Evolutionary conservation across 2,888 invertebrate species (phyloP), one percentile per base, ranked within the genome.

Genomic region (Copidosoma aretas): DNA sequence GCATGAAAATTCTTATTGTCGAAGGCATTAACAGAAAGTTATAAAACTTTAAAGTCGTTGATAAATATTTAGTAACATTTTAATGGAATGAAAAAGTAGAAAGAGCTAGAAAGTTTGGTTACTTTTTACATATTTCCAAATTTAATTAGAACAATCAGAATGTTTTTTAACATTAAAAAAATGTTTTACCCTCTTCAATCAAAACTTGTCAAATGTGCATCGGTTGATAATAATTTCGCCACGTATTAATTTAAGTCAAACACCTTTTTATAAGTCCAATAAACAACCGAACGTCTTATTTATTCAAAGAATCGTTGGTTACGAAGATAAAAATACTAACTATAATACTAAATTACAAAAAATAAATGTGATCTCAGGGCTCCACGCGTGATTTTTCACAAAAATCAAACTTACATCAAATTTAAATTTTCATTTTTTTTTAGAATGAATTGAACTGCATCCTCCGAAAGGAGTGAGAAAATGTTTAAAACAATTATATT

Each of bases 1-100:
- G 77, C 80, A 81, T 76, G 79, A 80, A 81, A 76, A 79, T 73
- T 71, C 77, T 81, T 80, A 81, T 81, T 81, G 81, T 80, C 80
- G 60, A 70, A 65, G n/a, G 19, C 61, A 46, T 64, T 65, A 68
- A 60, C 59, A 62, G 65, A 32, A 69, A 52, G 8, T n/a, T 60
- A 43, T 14, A 32, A 64, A 68, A 52, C 41, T 64, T 12, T 5
- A 10, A 12, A 43, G 32, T 21, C 22, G 41, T 69, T 41, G 46
- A 59, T 43, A 61, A 65, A 62, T 53, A 53, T 65, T 61, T 12
- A 39, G n/a, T 69, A 41, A 21, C 32, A 54, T 62, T 17, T 46
- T 39, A 14, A 57, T 10, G 49, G 60, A 25, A 46, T 14, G 39
- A 57, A 57, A 65, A 65, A 46, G 19, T 24, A 61, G 10, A 53